These are phyloP conservation scores for Orius insidiosus DNA, from an alignment of 1,140 invertebrate species.

Conservation along the genomic window DNA sequence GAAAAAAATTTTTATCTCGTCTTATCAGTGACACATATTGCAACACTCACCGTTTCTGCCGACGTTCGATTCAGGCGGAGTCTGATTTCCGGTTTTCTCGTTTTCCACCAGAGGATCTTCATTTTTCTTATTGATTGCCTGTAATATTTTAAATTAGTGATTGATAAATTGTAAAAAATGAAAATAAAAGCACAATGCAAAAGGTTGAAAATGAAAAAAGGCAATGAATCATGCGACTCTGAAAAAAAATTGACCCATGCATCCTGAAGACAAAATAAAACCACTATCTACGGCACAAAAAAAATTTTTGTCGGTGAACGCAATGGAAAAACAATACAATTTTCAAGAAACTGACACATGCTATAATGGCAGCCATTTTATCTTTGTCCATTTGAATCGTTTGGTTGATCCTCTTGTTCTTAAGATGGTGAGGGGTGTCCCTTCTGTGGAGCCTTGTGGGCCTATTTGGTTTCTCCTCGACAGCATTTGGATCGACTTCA, in stretches of 20 bases:
- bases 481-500: constrained; percentile 30
- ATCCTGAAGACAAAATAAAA: not conserved
- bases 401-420: constrained; percentile 85
- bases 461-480: constrained; percentile 31
- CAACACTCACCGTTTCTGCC: constrained; percentile 12
- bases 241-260: not conserved
- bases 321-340: not conserved
- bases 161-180: no score
- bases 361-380: constrained; percentile 52
- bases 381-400: constrained; percentile 42
- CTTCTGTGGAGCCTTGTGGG: constrained; percentile 55
- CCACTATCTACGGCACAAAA: not conserved
- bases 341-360: constrained; percentile 42
- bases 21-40: constrained; percentile 1
- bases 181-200: not conserved
- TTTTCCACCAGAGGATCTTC: constrained; percentile 9
- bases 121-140: constrained; percentile 18
- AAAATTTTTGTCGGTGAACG: constrained; percentile 1
- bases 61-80: constrained; percentile 7
- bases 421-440: constrained; percentile 93
- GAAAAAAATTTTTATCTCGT: no score
- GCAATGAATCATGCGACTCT: not conserved
- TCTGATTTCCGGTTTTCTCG: not conserved
- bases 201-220: not conserved
- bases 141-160: not conserved